These are phyloP conservation scores for Pao palembangensis DNA, from an alignment of 2,113 vertebrate species.

Conservation along the genomic window DNA sequence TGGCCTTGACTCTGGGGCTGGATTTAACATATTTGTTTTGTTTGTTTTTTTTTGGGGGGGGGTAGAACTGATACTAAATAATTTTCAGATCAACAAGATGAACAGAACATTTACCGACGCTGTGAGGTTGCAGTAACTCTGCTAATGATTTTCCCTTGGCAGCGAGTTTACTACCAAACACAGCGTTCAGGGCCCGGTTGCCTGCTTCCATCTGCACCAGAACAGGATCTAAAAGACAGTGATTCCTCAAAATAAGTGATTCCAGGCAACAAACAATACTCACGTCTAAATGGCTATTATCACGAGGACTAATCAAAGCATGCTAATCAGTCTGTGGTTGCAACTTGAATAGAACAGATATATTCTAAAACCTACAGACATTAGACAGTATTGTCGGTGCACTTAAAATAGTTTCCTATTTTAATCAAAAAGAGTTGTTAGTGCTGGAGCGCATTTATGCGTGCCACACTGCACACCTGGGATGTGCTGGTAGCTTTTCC, in stretches of 20 bases:
- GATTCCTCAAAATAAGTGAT: too few relatives aligned
- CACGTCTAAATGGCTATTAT: too few relatives aligned
- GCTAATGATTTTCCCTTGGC: conserved; percentile 82
- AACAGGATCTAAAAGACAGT: conserved; percentile 68
- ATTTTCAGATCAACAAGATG: background rate
- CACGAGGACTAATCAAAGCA: background rate
- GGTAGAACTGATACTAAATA: too few relatives aligned
- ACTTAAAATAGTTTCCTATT: too few relatives aligned
- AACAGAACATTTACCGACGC: conserved; percentile 75
- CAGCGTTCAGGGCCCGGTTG: conserved; percentile 81
- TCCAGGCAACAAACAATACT: too few relatives aligned
- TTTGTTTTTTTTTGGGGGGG: too few relatives aligned
- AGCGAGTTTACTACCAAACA: conserved; percentile 84
- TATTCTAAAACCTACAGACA: too few relatives aligned
- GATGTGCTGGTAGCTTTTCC: conserved; percentile 76
- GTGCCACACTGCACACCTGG: conserved; percentile 55
- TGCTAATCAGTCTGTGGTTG: too few relatives aligned
- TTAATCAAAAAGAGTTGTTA: background rate
- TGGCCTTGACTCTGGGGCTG: too few relatives aligned
- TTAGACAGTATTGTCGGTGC: too few relatives aligned
- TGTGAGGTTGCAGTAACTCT: conserved; percentile 85
- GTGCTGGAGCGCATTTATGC: background rate
- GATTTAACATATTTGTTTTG: too few relatives aligned
- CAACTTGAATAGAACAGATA: too few relatives aligned
- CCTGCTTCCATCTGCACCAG: conserved; percentile 84